Evolutionary conservation across 2,113 vertebrate genomes (phyloP).

Genomic region (Nanorana parkeri): DNA sequence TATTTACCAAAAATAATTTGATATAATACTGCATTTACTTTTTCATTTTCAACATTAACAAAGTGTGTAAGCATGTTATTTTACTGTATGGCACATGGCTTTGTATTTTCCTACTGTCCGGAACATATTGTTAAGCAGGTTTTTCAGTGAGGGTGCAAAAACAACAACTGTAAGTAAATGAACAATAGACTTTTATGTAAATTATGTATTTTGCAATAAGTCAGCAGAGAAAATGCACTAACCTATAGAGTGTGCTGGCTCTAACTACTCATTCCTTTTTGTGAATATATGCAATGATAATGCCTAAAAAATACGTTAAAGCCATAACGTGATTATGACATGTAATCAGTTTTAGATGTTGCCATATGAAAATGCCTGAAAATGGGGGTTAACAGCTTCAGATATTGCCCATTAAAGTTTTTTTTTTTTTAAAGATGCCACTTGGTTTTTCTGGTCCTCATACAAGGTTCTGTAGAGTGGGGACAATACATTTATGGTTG

Average conservation of each 20-base stretch:
- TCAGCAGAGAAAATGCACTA: not conserved
- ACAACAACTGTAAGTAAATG: slow-evolving; percentile 31
- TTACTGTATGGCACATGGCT: slow-evolving; percentile 15
- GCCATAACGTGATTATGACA: not conserved
- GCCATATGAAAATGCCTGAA: not conserved
- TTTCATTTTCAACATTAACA: too few species aligned
- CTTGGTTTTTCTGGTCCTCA: slow-evolving; percentile 56
- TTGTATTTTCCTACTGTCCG: slow-evolving; percentile 4
- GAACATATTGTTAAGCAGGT: slow-evolving; percentile 36
- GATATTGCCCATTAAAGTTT: not conserved
- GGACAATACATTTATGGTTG: slow-evolving; percentile 68
- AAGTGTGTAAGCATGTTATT: not conserved
- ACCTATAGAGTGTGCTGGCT: not conserved
- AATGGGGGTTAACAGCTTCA: slow-evolving; percentile 22
- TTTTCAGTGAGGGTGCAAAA: not conserved
- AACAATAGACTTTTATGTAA: not conserved
- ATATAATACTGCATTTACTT: too few species aligned
- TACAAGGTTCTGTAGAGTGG: slow-evolving; percentile 51
- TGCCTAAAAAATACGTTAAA: slow-evolving; percentile 5
- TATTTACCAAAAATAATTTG: too few species aligned
- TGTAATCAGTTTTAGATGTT: slow-evolving; percentile 23
- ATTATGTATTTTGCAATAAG: slow-evolving; percentile 16
- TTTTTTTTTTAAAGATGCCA: too few species aligned
- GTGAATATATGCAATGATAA: slow-evolving; percentile 28
- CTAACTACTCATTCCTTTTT: slow-evolving; percentile 3